Conservation (phyloP, 2,888 invertebrate species). For the Tiliacea citrago region DNA sequence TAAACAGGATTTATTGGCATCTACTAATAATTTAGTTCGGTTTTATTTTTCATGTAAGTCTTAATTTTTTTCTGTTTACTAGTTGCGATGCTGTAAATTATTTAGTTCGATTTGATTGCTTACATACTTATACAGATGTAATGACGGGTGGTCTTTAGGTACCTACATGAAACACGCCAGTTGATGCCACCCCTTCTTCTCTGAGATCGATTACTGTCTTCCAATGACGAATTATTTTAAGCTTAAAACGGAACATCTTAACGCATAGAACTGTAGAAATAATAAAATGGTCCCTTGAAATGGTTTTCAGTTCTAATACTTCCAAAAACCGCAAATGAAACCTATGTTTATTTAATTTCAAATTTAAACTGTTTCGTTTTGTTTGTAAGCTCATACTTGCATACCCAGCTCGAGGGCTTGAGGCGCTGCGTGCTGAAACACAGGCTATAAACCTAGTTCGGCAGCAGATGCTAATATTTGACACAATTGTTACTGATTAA, state of each 20-base stretch:
- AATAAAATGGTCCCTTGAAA: not conserved
- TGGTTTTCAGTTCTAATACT: not conserved
- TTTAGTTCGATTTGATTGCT: slow-evolving; percentile 27
- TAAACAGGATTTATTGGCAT: slow-evolving; percentile 63
- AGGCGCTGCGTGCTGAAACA: no score
- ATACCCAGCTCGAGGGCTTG: no score
- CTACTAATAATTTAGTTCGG: slow-evolving; percentile 45
- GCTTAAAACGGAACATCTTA: not conserved
- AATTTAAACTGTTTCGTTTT: no score
- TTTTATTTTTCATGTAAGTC: slow-evolving; percentile 46
- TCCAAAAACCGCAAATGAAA: not conserved
- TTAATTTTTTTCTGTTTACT: slow-evolving; percentile 19
- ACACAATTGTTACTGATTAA: no score
- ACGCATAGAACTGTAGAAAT: not conserved
- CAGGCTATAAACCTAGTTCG: no score
- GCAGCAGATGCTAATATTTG: no score
- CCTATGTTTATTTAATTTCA: no score
- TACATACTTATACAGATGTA: not conserved
- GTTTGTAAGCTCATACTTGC: no score
- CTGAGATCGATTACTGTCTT: not conserved
- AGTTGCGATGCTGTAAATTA: slow-evolving; percentile 25
- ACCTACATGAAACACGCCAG: not conserved
- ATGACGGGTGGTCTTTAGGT: not conserved
- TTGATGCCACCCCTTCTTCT: not conserved
- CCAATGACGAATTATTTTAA: not conserved